Conservation (phyloP, 2,797 vertebrate genomes). For the Pseudochirops cupreus region DNA sequence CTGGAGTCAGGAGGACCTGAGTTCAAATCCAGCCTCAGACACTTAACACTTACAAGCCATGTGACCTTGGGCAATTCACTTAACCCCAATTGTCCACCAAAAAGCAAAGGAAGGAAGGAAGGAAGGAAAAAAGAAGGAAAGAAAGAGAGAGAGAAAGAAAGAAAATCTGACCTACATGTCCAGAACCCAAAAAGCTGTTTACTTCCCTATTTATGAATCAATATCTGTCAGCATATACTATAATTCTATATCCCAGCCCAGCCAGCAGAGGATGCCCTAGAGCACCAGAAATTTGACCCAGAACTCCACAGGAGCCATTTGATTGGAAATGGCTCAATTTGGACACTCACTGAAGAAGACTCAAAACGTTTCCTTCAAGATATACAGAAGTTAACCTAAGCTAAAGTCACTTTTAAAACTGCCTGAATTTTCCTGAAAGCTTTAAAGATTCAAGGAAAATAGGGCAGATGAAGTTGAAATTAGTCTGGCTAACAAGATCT, state of each 20-base stretch:
- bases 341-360: neutral
- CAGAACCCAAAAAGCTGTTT: conserved; percentile 66
- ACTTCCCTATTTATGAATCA: conserved; percentile 78
- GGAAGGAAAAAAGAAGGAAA: too few relatives aligned
- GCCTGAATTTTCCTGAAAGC: conserved; percentile 59
- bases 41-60: too few relatives aligned
- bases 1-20: too few relatives aligned
- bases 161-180: conserved; percentile 71
- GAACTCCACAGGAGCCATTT: conserved; percentile 64
- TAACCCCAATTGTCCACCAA: too few relatives aligned
- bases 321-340: conserved; percentile 59
- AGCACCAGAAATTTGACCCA: conserved; percentile 74
- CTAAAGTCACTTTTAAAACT: conserved; percentile 56
- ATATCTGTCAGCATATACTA: conserved; percentile 73
- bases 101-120: too few relatives aligned
- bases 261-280: conserved; percentile 81
- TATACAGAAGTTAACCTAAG: conserved; percentile 41
- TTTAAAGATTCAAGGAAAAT: conserved; percentile 57
- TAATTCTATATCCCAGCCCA: conserved; percentile 74
- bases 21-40: too few relatives aligned
- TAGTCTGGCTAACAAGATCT: conserved; percentile 52
- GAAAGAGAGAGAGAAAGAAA: conserved; percentile 51
- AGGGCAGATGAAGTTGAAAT: conserved; percentile 42
- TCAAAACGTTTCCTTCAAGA: conserved; percentile 56
- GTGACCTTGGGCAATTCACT: too few relatives aligned